Base-by-base conservation (phyloP, 2,113 vertebrate genomes). In the Varanus komodoensis region DNA sequence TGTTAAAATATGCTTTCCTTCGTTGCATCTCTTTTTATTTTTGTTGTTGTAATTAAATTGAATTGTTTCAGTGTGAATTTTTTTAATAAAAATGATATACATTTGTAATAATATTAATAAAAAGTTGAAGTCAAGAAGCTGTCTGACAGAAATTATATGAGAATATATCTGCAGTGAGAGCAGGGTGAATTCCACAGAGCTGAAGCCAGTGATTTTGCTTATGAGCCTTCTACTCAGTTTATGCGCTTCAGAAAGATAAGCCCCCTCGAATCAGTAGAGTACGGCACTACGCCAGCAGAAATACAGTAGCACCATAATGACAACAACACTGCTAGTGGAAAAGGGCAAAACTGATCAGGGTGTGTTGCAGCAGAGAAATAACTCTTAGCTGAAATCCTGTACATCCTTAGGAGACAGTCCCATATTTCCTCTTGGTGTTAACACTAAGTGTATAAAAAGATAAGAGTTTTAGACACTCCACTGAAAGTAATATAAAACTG, bases 1-100 rank as follows among this genome's bases (percentile, higher is more conserved):
- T 98, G 98, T 98, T 98, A 97, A 97, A 97, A 97, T 97, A 95
- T 97, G 97, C 97, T 94, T 97, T 96, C 98, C 95, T 98, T 98
- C 97, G 95, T 98, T 97, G 97, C 97, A 98, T 98, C 98, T 98
- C 98, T 99, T 98, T 98, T 96, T 99, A 98, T 98, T 97, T 97
- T 98, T 96, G 84, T 98, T 96, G 84, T 98, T 98, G 98, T 98
- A 98, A 98, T 98, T 98, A 98, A 98, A 97, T 95, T 96, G 97
- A 97, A 97, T 98, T 96, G 96, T 92, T 97, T 97, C 94, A 94
- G 89, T 96, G 95, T 96, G 96, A 89, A 91, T 97, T 96, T 97
- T 96, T 96, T 95, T 82, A 94, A 96, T 96, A 96, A 95, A 93
- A 96, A 93, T 93, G 95, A 92, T 95, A 96, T 95, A 92, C 93